These are phyloP conservation scores for Trichechus manatus DNA, from an alignment of 2,113 vertebrate genomes.

Conservation along the genomic window DNA sequence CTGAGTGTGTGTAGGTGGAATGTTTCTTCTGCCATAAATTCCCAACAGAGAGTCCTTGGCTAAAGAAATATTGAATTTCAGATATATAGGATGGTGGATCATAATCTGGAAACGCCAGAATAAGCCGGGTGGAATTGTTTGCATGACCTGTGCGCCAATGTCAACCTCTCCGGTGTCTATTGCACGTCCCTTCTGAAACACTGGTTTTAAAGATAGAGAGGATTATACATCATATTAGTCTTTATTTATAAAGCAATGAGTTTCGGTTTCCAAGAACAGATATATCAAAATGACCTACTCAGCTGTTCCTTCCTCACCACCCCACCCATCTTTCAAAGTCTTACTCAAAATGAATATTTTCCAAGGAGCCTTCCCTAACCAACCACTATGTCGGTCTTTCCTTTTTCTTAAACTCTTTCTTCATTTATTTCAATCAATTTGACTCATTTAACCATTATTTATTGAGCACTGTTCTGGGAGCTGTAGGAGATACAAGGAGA, in stretches of 20 bases:
- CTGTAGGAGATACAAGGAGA: constrained; percentile 20
- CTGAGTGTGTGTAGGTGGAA: constrained; percentile 99
- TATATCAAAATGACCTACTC: constrained; percentile 26
- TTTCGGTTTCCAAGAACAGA: constrained; percentile 64
- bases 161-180: constrained; percentile 97
- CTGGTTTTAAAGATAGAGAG: constrained; percentile 85
- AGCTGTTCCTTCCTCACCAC: constrained; percentile 4
- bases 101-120: constrained; percentile 99
- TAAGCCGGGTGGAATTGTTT: constrained; percentile 96
- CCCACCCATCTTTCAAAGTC: not conserved
- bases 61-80: constrained; percentile 98
- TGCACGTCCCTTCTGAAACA: constrained; percentile 93
- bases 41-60: constrained; percentile 97
- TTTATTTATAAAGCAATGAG: not conserved
- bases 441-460: constrained; percentile 53
- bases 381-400: not conserved
- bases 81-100: constrained; percentile 96
- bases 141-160: constrained; percentile 95
- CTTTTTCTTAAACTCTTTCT: constrained; percentile 33
- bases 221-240: constrained; percentile 43
- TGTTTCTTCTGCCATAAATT: constrained; percentile 98
- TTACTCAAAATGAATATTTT: constrained; percentile 13
- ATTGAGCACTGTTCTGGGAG: not conserved
- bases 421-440: constrained; percentile 43
- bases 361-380: constrained; percentile 4